Evolutionary conservation across 2,888 invertebrate genomes (phyloP), one percentile per base, ranked within the genome.

Genomic region (Scaptomyza tumidula): DNA sequence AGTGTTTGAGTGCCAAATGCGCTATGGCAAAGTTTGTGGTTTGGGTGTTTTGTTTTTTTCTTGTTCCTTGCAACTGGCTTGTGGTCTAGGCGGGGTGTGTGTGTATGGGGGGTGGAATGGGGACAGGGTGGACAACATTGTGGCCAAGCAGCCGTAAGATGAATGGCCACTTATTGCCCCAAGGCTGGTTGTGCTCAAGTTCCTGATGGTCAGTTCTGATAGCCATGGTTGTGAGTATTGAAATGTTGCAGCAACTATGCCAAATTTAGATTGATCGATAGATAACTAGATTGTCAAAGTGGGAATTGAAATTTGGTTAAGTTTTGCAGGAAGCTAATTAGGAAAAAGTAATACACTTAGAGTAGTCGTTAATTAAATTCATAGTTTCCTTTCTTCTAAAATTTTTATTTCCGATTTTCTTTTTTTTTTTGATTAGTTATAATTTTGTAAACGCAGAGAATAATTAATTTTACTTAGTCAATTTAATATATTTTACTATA

Each of bases 151-250:
- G 16, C 48, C 58, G 58, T 65, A 88, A 88, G 83, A 84, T 83
- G 78, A 84, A 88, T 84, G 78, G 88, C 78, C 72, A 86, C 80
- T 83, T 86, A 82, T 82, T 87, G 83, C 80, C 68, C 54, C 63
- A 62, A 66, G 14, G 39, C 69, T 69, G 71, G 55, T 69, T 66
- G 63, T 62, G 54, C 62, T 31, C 58, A 60, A 75, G 43, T 53
- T 44, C 43, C 45, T 57, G 66, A 45, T 70, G 78, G 59, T 58
- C 65, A 65, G 46, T 56, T 60, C 14, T 6, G 54, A 63, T 59
- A 33, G 61, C 54, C 58, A 56, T 68, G 60, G 53, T 45, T 65
- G 43, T 14, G 52, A 41, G 39, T 66, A 64, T 63, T 62, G 59
- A 68, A 58, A 55, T 57, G 55, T 60, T 52, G 35, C 44, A 35